Conservation (phyloP, 2,888 invertebrate species). For the Caenorhabditis virilis region DNA sequence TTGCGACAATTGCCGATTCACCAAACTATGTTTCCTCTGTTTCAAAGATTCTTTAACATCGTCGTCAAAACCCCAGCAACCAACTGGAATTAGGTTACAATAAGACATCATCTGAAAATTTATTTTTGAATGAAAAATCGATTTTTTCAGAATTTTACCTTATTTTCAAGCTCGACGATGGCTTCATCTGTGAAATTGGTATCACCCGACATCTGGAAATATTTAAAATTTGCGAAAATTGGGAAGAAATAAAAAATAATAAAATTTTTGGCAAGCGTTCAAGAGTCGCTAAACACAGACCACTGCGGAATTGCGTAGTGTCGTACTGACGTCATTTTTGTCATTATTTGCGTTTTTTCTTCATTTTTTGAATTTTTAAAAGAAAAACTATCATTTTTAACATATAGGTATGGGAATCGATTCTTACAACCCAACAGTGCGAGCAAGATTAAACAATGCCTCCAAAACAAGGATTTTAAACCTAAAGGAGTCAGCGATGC, state of each 20-base stretch:
- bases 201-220: slow-evolving; percentile 23
- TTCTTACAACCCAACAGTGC: slow-evolving; percentile 28
- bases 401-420: slow-evolving; percentile 20
- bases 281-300: slow-evolving; percentile 5
- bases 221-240: background rate
- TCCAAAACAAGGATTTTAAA: slow-evolving; percentile 93
- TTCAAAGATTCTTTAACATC: slow-evolving; percentile 46
- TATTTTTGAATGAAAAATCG: background rate
- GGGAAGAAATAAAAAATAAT: background rate
- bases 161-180: slow-evolving; percentile 18
- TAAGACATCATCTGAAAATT: slow-evolving; percentile 31
- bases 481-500: slow-evolving; percentile 82
- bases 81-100: slow-evolving; percentile 49
- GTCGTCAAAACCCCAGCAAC: slow-evolving; percentile 57
- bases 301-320: slow-evolving; percentile 13
- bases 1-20: slow-evolving; percentile 51
- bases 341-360: slow-evolving; percentile 4
- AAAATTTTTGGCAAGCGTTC: slow-evolving; percentile 2
- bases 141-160: slow-evolving; percentile 10
- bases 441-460: slow-evolving; percentile 75
- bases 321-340: slow-evolving; percentile 7
- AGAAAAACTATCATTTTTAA: slow-evolving; percentile 2
- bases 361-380: background rate
- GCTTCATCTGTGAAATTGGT: slow-evolving; percentile 10
- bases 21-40: slow-evolving; percentile 49